Conservation (phyloP, 2,797 vertebrate species). For the Oryzias sinensis region DNA sequence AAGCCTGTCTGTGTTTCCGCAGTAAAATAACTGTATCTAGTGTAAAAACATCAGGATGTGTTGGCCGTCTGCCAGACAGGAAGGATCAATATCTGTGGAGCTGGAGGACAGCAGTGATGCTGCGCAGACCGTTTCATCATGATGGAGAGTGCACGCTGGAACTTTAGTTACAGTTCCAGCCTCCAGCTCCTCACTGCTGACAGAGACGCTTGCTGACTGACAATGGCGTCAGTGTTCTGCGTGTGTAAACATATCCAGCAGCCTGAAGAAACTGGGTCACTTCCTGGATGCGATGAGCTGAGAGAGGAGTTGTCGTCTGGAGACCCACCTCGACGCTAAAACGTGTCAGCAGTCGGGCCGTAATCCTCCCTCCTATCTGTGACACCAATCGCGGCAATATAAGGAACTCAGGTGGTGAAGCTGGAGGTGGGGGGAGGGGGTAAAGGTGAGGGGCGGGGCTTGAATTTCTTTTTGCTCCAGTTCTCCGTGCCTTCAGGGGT, state of each 20-base stretch:
- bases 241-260: conserved; percentile 61
- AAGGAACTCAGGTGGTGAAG: conserved; percentile 49
- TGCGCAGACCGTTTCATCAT: conserved; percentile 56
- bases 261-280: conserved; percentile 67
- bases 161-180: conserved; percentile 54
- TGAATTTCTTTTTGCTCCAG: conserved; percentile 55
- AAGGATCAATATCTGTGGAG: conserved; percentile 63
- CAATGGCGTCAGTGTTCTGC: conserved; percentile 54
- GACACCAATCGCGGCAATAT: conserved; percentile 39
- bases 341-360: conserved; percentile 44
- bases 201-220: conserved; percentile 51
- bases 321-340: conserved; percentile 33
- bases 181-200: conserved; percentile 22
- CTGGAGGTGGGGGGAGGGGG: conserved; percentile 14
- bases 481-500: conserved; percentile 36
- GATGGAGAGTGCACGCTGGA: conserved; percentile 39
- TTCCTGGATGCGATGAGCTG: conserved; percentile 51
- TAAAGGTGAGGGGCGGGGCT: background rate
- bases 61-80: conserved; percentile 51
- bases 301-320: conserved; percentile 48
- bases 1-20: conserved; percentile 23
- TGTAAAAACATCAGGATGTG: conserved; percentile 30
- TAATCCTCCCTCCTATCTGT: conserved; percentile 52
- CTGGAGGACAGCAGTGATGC: conserved; percentile 50
- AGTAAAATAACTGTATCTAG: conserved; percentile 39